Evolutionary conservation across 2,797 vertebrate species (phyloP).

Genomic region (Chiloscyllium punctatum): DNA sequence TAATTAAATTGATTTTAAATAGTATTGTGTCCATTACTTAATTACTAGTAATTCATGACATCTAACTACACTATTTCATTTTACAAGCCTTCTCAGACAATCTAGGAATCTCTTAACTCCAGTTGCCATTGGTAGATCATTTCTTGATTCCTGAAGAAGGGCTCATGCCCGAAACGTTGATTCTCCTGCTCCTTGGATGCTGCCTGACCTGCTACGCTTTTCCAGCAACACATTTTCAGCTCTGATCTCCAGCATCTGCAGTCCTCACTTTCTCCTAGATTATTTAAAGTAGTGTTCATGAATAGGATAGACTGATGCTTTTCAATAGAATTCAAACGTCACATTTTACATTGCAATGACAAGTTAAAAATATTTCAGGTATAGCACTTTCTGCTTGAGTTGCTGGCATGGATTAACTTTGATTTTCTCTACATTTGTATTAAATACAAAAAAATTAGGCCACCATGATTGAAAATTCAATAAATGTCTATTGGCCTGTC

Average conservation of each 20-base stretch:
- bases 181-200: too few species aligned
- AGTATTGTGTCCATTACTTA: background rate
- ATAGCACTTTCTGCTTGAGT: background rate
- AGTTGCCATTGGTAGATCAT: background rate
- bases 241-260: too few species aligned
- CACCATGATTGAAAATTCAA: background rate
- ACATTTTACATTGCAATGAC: background rate
- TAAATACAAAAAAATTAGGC: background rate
- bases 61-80: background rate
- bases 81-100: background rate
- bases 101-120: background rate
- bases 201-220: too few species aligned
- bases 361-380: background rate
- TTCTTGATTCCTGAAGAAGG: background rate
- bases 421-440: slow-evolving; percentile 4
- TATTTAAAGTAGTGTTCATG: background rate
- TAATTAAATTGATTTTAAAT: background rate
- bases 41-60: background rate
- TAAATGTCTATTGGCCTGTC: background rate
- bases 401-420: background rate
- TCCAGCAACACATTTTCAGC: too few species aligned
- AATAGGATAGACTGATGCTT: background rate
- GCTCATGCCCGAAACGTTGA: too few species aligned
- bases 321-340: too few species aligned
- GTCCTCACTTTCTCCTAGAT: too few species aligned